Conservation (phyloP, 2,797 vertebrate genomes). For the Gymnothorax reevesii region DNA sequence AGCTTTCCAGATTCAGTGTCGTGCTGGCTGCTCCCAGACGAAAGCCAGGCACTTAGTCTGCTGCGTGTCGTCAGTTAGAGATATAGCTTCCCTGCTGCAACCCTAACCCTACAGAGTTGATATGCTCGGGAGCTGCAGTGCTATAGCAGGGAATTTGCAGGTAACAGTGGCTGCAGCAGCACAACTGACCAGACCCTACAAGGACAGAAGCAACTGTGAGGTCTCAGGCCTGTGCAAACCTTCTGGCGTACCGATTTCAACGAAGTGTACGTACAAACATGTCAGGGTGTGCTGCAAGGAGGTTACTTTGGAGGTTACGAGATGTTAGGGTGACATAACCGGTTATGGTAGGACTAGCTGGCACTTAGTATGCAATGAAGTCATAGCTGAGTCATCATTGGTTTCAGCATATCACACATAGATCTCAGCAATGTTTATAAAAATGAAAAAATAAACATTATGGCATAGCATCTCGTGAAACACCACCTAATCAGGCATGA, state of each 20-base stretch:
- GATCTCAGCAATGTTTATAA: constrained; percentile 17
- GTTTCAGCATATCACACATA: constrained; percentile 17
- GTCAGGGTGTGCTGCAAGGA: not conserved
- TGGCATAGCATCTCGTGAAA: constrained; percentile 7
- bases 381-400: not conserved
- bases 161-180: not conserved
- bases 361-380: not conserved
- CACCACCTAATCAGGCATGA: not conserved
- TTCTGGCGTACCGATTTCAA: not conserved
- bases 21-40: not conserved
- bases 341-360: not conserved
- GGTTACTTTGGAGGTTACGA: too few species aligned
- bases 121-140: too few species aligned
- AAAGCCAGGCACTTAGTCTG: not conserved
- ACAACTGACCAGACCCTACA: not conserved
- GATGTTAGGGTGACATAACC: not conserved
- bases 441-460: not conserved
- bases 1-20: not conserved
- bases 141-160: too few species aligned
- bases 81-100: too few species aligned
- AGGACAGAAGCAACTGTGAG: not conserved
- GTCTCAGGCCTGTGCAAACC: not conserved
- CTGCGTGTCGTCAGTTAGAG: not conserved
- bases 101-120: too few species aligned
- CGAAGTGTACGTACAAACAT: not conserved